Evolutionary conservation across 2,888 invertebrate genomes (phyloP).

Genomic region (Drosophila mulleri): DNA sequence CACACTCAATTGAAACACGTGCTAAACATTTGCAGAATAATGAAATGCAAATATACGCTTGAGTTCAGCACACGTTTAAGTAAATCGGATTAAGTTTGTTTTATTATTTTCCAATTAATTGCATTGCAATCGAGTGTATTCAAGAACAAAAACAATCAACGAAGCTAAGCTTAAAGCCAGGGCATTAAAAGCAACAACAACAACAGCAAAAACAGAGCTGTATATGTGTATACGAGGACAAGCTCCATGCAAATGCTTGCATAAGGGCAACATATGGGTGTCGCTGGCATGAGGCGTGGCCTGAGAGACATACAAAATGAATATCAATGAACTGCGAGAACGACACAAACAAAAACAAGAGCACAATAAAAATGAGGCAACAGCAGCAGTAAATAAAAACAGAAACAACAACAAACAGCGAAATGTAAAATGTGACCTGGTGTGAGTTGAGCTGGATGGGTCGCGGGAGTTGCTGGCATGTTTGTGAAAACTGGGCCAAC

Average conservation of each 20-base stretch:
- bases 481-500: conserved; percentile 59
- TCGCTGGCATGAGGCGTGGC: conserved; percentile 55
- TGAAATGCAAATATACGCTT: conserved; percentile 6
- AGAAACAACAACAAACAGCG: conserved; percentile 29
- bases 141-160: conserved; percentile 32
- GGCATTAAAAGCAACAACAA: conserved; percentile 12
- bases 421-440: conserved; percentile 32
- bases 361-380: conserved; percentile 40
- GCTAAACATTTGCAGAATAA: not conserved
- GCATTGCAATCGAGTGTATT: conserved; percentile 44
- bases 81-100: conserved; percentile 54
- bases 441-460: not conserved
- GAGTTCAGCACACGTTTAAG: conserved; percentile 22
- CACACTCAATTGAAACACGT: not conserved
- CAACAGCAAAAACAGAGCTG: conserved; percentile 9
- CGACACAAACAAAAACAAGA: conserved; percentile 27
- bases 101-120: conserved; percentile 53
- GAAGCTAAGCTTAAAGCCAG: conserved; percentile 17
- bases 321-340: conserved; percentile 70
- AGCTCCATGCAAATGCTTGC: conserved; percentile 32
- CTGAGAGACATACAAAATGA: conserved; percentile 55
- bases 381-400: conserved; percentile 48
- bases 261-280: conserved; percentile 28
- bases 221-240: not conserved
- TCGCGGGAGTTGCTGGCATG: conserved; percentile 8